Base-by-base conservation (phyloP, 1,140 invertebrate species). In the Philopotamus ludificatus region DNA sequence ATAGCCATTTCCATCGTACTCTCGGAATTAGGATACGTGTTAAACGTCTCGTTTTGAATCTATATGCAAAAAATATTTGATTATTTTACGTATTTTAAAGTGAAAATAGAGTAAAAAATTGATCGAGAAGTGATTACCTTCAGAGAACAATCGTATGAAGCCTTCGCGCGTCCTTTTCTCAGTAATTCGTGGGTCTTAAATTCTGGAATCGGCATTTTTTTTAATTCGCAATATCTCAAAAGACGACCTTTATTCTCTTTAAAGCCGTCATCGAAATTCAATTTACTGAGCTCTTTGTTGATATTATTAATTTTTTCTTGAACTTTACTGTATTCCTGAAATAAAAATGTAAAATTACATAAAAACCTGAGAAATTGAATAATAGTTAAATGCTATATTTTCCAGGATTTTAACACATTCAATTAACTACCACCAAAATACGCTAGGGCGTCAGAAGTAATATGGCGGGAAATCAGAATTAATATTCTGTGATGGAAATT, bases 1-100 rank as follows among this genome's bases (percentile, higher is more conserved):
- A 82, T 74, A 0, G 86, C 84, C 12, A 82, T 73, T 0, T 80
- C 76, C 50, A 79, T 74, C 1, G 79, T 76, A 8, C 71, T 71
- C 7, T 82, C 83, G 20, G 84, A 84, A 16, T 81, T 71, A 0
- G 86, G 86, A 72, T 86, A 88, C 50, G 84, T 86, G 1, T 70
- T 77, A 16, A 75, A 82, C 3, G 71, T 68, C 61, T 81, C 28
- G 82, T 8, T 75, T 54, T 2, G 71, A 66, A 1, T 78, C 81
- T 12, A 85, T 77, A 83, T 83, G 62, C 67, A 51, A 55, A 47
- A 59, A 22, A 45, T 3, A 8, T 34, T 41, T 57, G 2, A 25
- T 4, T 49, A 16, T 49, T 10, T 8, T 49, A 20, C 18, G 8
- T 53, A 53, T 21, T 53, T 53, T 22, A 8, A 22, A 20, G 18